Evolutionary conservation across 2,113 vertebrate genomes (phyloP), one percentile per base, ranked within the genome.

Genomic region (Kryptolebias marmoratus): DNA sequence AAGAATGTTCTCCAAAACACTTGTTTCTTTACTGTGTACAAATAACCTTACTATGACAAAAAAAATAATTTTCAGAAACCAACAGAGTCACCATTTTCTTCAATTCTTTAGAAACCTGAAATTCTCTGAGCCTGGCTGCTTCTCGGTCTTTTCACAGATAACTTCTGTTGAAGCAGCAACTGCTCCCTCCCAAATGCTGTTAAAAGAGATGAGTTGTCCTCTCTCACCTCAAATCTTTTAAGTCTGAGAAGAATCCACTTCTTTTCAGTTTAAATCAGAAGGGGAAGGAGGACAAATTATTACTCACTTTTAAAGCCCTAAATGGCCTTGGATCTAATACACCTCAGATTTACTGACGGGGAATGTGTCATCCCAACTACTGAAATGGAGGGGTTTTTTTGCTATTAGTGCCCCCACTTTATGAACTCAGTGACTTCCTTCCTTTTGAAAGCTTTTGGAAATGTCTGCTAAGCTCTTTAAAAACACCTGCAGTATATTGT

Each of bases 181-280:
- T 0, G 9, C 32, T 27, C n/a, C 32, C n/a, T 28, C 32, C 28
- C n/a, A 42, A 44, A 42, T 28, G 18, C 32, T 64, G 16, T 50
- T 65, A 18, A 39, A 49, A 50, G 3, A 52, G 12, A 11, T 54
- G 36, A 42, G 16, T 22, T 39, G 5, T 27, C 9, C 6, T 53
- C n/a, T 31, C 31, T 13, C 7, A 31, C n/a, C n/a, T 14, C n/a
- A 50, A 36, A 32, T 48, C 62, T 50, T 22, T 22, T 15, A n/a
- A n/a, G 28, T 32, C 30, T 64, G 18, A 31, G 16, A 52, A 53
- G 49, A 65, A 15, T 16, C n/a, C 22, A 27, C 32, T 53, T 27
- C 14, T 53, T 27, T 12, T 53, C 18, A 65, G 31, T 53, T 32
- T 65, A 36, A 65, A 49, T 65, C 63, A 53, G 63, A 4, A 39